Evolutionary conservation across 2,888 invertebrate genomes (phyloP), one percentile per base, ranked within the genome.

Genomic region (Auanema freiburgensis): DNA sequence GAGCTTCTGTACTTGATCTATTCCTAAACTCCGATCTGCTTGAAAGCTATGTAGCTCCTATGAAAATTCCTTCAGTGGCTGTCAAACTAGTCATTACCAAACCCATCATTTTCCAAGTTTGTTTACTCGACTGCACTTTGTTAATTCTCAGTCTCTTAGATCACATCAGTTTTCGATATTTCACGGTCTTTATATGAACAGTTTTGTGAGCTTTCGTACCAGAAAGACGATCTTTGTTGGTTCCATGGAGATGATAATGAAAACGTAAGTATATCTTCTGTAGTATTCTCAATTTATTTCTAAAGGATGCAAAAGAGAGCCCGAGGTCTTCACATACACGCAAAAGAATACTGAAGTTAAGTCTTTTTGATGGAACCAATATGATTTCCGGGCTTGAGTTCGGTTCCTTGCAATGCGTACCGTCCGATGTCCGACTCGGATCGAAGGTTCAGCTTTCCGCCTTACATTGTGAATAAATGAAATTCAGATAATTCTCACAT

Each of bases 61-160:
- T 72, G 66, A 70, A 60, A 54, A 66, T 72, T 46, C 72, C 70
- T 11, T 59, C 42, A 14, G 44, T 42, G 8, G 70, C 70, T 0
- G 50, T 51, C 18, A 70, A 67, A 56, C 40, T 67, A 16, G 50
- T 67, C 14, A 54, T 70, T 14, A 59, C 57, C 21, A 67, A 65
- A 42, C 56, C 40, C 8, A 65, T 67, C 33, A 59, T 70, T 18
- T 67, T 70, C 52, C 70, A 70, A 59, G 70, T 70, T 25, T 21
- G 4, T 21, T 43, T 33, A 40, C 8, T 50, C n/a, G n/a, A 50
- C 10, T 50, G 8, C 52, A 21, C 4, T 51, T 23, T 51, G 5
- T 51, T 51, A 21, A 23, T 6, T 40, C 4, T 50, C 42, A 25
- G 12, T 50, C 10, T 63, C 52, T 16, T 23, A 63, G 63, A 12